phyloP scores from a whole-genome alignment of 2,797 vertebrate genomes.

The Calcarius lapponicus region DNA sequence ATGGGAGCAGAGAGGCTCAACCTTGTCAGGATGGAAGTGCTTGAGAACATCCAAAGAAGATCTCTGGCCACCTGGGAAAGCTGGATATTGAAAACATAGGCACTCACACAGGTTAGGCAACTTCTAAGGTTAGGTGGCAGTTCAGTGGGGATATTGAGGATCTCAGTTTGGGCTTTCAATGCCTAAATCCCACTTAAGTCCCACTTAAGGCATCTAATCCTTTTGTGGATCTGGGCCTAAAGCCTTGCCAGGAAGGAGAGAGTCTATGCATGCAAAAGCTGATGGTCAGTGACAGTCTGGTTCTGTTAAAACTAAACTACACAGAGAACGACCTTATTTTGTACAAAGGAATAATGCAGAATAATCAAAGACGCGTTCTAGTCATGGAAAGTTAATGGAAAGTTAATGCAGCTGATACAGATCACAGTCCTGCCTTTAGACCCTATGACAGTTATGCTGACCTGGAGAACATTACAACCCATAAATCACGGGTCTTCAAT shows the following conservation, averaged over 20 bases:
- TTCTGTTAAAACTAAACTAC: slow-evolving; percentile 50
- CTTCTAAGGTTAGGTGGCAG: slow-evolving; percentile 62
- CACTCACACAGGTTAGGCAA: slow-evolving; percentile 45
- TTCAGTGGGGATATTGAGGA: slow-evolving; percentile 56
- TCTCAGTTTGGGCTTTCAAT: slow-evolving; percentile 59
- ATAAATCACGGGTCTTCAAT: neutral
- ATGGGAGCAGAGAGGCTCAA: slow-evolving; percentile 18
- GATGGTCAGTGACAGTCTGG: slow-evolving; percentile 48
- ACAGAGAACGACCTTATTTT: slow-evolving; percentile 26
- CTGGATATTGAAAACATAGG: slow-evolving; percentile 35
- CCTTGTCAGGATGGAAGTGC: slow-evolving; percentile 57
- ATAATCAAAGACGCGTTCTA: neutral
- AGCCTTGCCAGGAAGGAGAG: slow-evolving; percentile 32
- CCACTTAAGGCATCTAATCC: slow-evolving; percentile 64
- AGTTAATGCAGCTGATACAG: slow-evolving; percentile 51
- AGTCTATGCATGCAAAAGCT: slow-evolving; percentile 49
- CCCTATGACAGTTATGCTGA: slow-evolving; percentile 13
- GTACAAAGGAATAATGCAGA: slow-evolving; percentile 47
- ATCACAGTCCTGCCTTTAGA: slow-evolving; percentile 16
- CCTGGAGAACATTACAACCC: neutral
- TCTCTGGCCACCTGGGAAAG: slow-evolving; percentile 38
- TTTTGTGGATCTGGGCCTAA: slow-evolving; percentile 59
- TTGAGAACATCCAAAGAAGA: slow-evolving; percentile 54
- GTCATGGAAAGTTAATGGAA: slow-evolving; percentile 12
- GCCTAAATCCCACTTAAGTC: slow-evolving; percentile 69